phyloP scores from a whole-genome alignment of 1,140 invertebrate genomes.

The Drosophila kepulauana region DNA sequence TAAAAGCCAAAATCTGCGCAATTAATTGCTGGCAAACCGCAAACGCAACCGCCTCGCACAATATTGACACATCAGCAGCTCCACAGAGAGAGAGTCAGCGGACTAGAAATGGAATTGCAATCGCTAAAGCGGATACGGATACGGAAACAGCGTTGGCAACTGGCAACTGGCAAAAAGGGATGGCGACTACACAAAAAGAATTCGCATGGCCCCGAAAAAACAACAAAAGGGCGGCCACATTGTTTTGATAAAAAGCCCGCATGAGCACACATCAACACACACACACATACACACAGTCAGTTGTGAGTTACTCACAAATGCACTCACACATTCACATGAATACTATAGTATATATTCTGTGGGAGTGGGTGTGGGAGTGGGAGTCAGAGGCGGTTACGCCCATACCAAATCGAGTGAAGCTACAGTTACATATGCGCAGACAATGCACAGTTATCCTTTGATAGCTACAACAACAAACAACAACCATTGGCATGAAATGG shows the following conservation, averaged over 20 bases:
- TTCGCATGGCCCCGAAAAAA: conserved; percentile 58
- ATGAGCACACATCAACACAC: conserved; percentile 46
- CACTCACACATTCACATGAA: conserved; percentile 23
- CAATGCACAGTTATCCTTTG: conserved; percentile 81
- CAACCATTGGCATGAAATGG: conserved; percentile 69
- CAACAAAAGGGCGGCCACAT: conserved; percentile 81
- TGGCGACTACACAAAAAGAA: conserved; percentile 55
- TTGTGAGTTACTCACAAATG: conserved; percentile 16
- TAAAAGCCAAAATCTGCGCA: conserved; percentile 69
- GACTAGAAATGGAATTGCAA: conserved; percentile 70
- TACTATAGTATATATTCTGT: neutral
- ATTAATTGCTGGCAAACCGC: conserved; percentile 79
- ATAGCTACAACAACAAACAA: conserved; percentile 56
- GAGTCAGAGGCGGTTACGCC: conserved; percentile 33
- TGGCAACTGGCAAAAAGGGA: conserved; percentile 19
- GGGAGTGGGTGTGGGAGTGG: neutral
- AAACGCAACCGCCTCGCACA: conserved; percentile 23
- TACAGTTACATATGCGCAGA: conserved; percentile 61
- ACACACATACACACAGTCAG: neutral
- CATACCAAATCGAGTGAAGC: conserved; percentile 25
- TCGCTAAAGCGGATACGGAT: conserved; percentile 58
- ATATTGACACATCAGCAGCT: conserved; percentile 78
- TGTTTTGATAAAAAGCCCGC: conserved; percentile 82
- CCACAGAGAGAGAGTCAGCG: conserved; percentile 31
- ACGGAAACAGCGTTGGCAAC: conserved; percentile 33